A percentile compares a stretch with the other conserved stretches of the same genome.
Evolutionary conservation across 2,888 invertebrate genomes (phyloP).

Genomic region (Lingula anatina): DNA sequence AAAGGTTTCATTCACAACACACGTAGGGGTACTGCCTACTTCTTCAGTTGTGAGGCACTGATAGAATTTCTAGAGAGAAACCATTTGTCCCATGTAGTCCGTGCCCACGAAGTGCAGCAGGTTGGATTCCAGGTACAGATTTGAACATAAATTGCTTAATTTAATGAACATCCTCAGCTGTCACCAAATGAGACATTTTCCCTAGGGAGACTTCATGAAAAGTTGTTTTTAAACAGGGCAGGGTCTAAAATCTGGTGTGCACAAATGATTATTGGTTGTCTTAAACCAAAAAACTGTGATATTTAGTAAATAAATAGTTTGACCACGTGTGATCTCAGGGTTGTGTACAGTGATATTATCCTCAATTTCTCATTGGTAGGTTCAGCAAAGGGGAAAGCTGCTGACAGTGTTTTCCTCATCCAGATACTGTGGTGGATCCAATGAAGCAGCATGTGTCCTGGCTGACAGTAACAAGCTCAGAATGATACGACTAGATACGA

Average conservation of each 20-base stretch:
- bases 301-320: too few relatives aligned
- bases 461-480: conserved; percentile 64
- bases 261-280: too few relatives aligned
- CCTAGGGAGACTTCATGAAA: too few relatives aligned
- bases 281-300: too few relatives aligned
- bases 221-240: too few relatives aligned
- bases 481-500: conserved; percentile 61
- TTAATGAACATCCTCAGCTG: too few relatives aligned
- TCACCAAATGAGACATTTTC: too few relatives aligned
- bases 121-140: conserved; percentile 70
- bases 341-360: too few relatives aligned
- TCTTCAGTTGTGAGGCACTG: conserved; percentile 67
- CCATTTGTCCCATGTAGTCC: conserved; percentile 65
- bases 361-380: too few relatives aligned
- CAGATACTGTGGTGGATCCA: conserved; percentile 67
- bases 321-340: too few relatives aligned
- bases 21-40: conserved; percentile 68
- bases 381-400: conserved; percentile 65
- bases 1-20: conserved; percentile 65
- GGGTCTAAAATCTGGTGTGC: too few relatives aligned
- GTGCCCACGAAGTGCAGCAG: conserved; percentile 71
- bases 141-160: too few relatives aligned
- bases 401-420: conserved; percentile 73
- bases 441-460: conserved; percentile 69
- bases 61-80: conserved; percentile 64